A percentile compares a stretch with the other conserved stretches of the same genome.
Evolutionary conservation across 2,888 invertebrate genomes (phyloP).

Genomic region (Stomorhina lunata): DNA sequence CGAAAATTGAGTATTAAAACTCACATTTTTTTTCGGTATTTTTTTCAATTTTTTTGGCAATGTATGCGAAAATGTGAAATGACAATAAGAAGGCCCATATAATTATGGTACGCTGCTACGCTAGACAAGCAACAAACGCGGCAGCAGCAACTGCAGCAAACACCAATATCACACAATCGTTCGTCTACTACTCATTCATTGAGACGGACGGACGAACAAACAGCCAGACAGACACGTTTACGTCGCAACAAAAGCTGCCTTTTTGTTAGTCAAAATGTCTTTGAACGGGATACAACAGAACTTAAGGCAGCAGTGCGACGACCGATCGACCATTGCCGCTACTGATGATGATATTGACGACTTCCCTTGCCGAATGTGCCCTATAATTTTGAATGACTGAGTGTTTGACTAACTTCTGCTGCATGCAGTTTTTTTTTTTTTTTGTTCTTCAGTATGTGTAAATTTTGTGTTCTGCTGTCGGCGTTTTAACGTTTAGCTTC

Average conservation of each 20-base stretch:
- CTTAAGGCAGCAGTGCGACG: conserved; percentile 30
- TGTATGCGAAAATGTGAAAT: conserved; percentile 49
- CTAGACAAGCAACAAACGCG: conserved; percentile 23
- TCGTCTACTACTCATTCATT: conserved; percentile 52
- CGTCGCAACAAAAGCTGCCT: conserved; percentile 44
- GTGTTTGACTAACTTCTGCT: background rate
- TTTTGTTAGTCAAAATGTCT: background rate
- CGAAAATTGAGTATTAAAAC: conserved; percentile 43
- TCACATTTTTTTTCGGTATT: conserved; percentile 8
- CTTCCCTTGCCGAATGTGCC: background rate
- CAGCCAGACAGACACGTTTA: too few species aligned
- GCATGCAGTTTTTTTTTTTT: background rate
- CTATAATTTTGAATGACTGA: conserved; percentile 37
- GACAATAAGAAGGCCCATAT: conserved; percentile 63
- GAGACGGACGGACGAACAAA: conserved; percentile 3
- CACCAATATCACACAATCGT: background rate
- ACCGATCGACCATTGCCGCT: conserved; percentile 55
- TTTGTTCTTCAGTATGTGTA: background rate
- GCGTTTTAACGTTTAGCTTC: conserved; percentile 26
- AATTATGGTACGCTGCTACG: conserved; percentile 53
- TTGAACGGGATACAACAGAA: conserved; percentile 41
- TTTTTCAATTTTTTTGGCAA: conserved; percentile 40
- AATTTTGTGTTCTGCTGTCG: conserved; percentile 39
- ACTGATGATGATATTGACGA: conserved; percentile 40
- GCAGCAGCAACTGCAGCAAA: conserved; percentile 13